Percentiles rank a stretch among this genome's conserved stretches.
Conservation (phyloP, 1,140 invertebrate genomes). For the Neomicropteryx cornuta region DNA sequence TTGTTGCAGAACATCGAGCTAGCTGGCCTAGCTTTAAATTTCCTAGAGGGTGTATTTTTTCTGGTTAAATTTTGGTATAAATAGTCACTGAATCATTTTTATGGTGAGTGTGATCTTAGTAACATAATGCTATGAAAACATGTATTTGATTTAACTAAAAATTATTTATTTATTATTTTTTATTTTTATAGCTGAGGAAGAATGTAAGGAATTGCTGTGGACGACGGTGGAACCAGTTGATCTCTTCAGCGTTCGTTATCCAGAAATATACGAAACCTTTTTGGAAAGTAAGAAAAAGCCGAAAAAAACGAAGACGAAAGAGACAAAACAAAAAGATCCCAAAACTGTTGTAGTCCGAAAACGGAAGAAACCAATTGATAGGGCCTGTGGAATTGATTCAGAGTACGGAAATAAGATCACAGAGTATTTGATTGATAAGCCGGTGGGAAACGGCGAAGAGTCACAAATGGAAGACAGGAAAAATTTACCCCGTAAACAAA, state of each 20-base stretch:
- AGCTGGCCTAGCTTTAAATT: neutral
- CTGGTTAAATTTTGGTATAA: slow-evolving; percentile 21
- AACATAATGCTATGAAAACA: too few species aligned
- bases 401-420: slow-evolving; percentile 18
- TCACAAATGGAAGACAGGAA: slow-evolving; percentile 11
- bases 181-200: too few species aligned
- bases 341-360: slow-evolving; percentile 3
- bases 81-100: slow-evolving; percentile 3
- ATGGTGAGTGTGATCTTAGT: neutral
- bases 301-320: slow-evolving; percentile 10
- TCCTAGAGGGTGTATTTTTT: slow-evolving; percentile 18
- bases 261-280: slow-evolving; percentile 31
- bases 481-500: too few species aligned
- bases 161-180: too few species aligned
- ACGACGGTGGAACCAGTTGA: slow-evolving; percentile 47
- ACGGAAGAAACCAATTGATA: slow-evolving; percentile 8
- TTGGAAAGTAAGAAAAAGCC: slow-evolving; percentile 6
- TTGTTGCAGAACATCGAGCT: neutral
- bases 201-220: slow-evolving; percentile 32
- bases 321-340: slow-evolving; percentile 7
- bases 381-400: slow-evolving; percentile 2
- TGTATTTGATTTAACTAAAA: too few species aligned
- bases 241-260: slow-evolving; percentile 47
- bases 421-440: slow-evolving; percentile 30
- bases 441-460: slow-evolving; percentile 11